These are phyloP conservation scores for Xenops minutus DNA, from an alignment of 2,797 vertebrate species.

Conservation along the genomic window DNA sequence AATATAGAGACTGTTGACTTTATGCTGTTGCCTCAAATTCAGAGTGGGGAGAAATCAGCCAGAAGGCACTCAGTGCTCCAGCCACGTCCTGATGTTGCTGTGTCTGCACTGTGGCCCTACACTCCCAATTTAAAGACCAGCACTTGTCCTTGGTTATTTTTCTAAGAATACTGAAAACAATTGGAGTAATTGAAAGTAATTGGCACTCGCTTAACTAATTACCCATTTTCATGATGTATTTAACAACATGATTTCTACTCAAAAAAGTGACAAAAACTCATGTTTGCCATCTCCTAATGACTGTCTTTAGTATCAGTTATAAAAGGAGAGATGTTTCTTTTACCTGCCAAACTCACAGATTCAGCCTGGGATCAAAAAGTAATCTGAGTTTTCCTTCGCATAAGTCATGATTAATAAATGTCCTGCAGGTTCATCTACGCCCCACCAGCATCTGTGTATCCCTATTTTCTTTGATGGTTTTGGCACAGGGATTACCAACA, in stretches of 20 bases:
- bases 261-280: slow-evolving; percentile 28
- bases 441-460: slow-evolving; percentile 60
- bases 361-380: slow-evolving; percentile 63
- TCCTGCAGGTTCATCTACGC: slow-evolving; percentile 57
- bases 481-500: slow-evolving; percentile 62
- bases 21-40: background rate
- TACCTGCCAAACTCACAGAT: slow-evolving; percentile 63
- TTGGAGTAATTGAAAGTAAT: background rate
- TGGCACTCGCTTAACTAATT: background rate
- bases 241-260: slow-evolving; percentile 25
- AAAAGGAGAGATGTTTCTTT: slow-evolving; percentile 60
- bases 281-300: slow-evolving; percentile 32
- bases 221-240: background rate
- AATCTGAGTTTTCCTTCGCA: slow-evolving; percentile 58
- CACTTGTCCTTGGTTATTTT: background rate
- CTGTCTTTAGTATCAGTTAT: slow-evolving; percentile 22
- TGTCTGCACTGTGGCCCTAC: background rate
- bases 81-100: background rate
- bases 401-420: slow-evolving; percentile 62
- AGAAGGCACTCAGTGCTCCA: background rate
- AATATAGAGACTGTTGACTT: background rate
- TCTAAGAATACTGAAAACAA: background rate
- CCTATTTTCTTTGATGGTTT: slow-evolving; percentile 65
- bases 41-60: background rate
- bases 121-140: background rate